These are phyloP conservation scores for Tipula lateralis DNA, from an alignment of 2,888 invertebrate species.

Conservation along the genomic window DNA sequence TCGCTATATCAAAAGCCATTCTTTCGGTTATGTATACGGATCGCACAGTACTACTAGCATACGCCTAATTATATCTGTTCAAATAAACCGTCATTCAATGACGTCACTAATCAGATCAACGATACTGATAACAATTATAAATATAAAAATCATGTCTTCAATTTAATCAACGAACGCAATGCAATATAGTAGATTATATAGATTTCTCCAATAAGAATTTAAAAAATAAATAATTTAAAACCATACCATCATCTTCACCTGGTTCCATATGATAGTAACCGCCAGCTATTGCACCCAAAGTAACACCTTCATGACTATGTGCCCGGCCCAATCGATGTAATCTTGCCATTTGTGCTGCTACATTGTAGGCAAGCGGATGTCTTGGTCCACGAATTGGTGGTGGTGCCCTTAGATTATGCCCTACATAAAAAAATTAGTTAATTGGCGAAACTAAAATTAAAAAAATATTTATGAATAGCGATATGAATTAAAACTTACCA, in stretches of 20 bases:
- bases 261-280: slow-evolving; percentile 35
- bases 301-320: slow-evolving; percentile 82
- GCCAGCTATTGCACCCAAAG: slow-evolving; percentile 40
- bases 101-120: too few relatives aligned
- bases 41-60: too few relatives aligned
- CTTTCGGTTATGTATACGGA: too few relatives aligned
- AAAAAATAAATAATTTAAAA: slow-evolving; percentile 27
- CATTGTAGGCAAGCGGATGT: slow-evolving; percentile 76
- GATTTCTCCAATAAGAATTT: too few relatives aligned
- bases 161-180: too few relatives aligned
- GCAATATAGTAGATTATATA: too few relatives aligned
- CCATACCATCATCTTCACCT: slow-evolving; percentile 37
- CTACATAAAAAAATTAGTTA: neutral
- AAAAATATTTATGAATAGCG: too few relatives aligned
- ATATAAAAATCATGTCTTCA: too few relatives aligned
- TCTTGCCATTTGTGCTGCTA: slow-evolving; percentile 81
- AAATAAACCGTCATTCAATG: too few relatives aligned
- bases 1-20: too few relatives aligned
- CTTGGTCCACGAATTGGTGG: slow-evolving; percentile 37
- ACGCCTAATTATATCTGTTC: too few relatives aligned
- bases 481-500: slow-evolving; percentile 30
- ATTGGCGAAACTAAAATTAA: neutral
- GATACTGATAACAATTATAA: too few relatives aligned
- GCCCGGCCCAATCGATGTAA: slow-evolving; percentile 75
- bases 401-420: slow-evolving; percentile 35